Evolutionary conservation across 2,113 vertebrate species (phyloP), one percentile per base, ranked within the genome.

Genomic region (Mustela lutreola): DNA sequence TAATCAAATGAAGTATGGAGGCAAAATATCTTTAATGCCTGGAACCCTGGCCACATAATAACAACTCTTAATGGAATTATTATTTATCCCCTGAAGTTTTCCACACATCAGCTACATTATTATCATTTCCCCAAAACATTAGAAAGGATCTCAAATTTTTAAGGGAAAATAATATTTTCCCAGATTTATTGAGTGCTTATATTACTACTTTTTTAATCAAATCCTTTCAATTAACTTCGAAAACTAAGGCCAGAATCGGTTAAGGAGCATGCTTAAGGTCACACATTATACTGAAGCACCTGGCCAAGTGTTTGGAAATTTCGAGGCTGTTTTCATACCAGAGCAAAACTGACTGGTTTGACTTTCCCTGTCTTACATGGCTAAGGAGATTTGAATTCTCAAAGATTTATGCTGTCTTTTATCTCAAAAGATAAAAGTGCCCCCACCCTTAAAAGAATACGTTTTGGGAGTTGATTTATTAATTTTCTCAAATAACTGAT

Each of bases 101-200:
- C 67, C 31, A 93, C 14, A 39, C 5, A 33, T 76, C 36, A 92
- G 18, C 19, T 92, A 87, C 56, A 91, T 65, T 87, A 79, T 75
- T 91, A 80, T 50, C n/a, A 70, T 79, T 79, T 85, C 14, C 18
- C 39, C 80, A 21, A 84, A 93, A 95, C 24, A 65, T 60, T 73
- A 96, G 28, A 8, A 97, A 96, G 6, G 71, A 83, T 21, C n/a
- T 97, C 24, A 31, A 67, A 89, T 76, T 89, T 56, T 76, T 94
- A 78, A 93, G 21, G 60, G 36, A 97, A 94, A 88, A 91, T 19
- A 58, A 48, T 3, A 78, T 71, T 95, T 89, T 84, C n/a, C 71
- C 85, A 92, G 14, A 81, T 50, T 53, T 65, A 84, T 9, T 81
- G 50, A 67, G 11, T 78, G 33, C 24, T 80, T 60, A 70, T 0